A percentile compares a stretch with the other conserved stretches of the same genome.
phyloP scores from a whole-genome alignment of 2,888 invertebrate species.

The Drosophila neonasuta region DNA sequence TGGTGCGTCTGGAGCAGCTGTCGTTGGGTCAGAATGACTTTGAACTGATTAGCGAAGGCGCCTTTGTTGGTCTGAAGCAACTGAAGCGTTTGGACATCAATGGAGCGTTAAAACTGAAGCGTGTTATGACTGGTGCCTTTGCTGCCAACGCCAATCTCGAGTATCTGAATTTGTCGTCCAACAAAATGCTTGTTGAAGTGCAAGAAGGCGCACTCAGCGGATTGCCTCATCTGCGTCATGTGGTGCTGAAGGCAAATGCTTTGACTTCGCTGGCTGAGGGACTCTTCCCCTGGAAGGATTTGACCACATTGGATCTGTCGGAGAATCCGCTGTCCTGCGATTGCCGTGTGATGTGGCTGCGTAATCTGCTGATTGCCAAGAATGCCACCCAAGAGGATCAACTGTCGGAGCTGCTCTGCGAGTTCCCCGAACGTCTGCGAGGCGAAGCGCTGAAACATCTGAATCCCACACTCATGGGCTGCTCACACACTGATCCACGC shows the following conservation, averaged over 20 bases:
- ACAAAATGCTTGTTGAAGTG: constrained; percentile 88
- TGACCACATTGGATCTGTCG: constrained; percentile 89
- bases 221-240: constrained; percentile 89
- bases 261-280: constrained; percentile 89
- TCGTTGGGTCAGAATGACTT: constrained; percentile 93
- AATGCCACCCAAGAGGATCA: constrained; percentile 80
- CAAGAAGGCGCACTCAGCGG: constrained; percentile 93
- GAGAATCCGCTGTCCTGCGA: constrained; percentile 92
- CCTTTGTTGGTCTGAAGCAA: constrained; percentile 91
- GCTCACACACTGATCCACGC: constrained; percentile 90
- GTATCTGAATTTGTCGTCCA: constrained; percentile 88
- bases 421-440: constrained; percentile 88
- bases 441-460: constrained; percentile 87
- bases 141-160: constrained; percentile 92
- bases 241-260: constrained; percentile 90
- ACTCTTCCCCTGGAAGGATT: constrained; percentile 90
- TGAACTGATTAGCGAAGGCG: constrained; percentile 86
- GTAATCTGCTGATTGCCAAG: constrained; percentile 85
- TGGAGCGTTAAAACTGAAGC: constrained; percentile 88
- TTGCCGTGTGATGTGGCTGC: constrained; percentile 91
- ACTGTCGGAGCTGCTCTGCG: constrained; percentile 85
- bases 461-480: constrained; percentile 90
- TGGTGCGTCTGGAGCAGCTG: constrained; percentile 90
- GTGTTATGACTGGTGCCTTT: constrained; percentile 90
- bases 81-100: constrained; percentile 90